Evolutionary conservation across 1,140 invertebrate species (phyloP), one percentile per base, ranked within the genome.

Genomic region (Scaptodrosophila lebanonensis): DNA sequence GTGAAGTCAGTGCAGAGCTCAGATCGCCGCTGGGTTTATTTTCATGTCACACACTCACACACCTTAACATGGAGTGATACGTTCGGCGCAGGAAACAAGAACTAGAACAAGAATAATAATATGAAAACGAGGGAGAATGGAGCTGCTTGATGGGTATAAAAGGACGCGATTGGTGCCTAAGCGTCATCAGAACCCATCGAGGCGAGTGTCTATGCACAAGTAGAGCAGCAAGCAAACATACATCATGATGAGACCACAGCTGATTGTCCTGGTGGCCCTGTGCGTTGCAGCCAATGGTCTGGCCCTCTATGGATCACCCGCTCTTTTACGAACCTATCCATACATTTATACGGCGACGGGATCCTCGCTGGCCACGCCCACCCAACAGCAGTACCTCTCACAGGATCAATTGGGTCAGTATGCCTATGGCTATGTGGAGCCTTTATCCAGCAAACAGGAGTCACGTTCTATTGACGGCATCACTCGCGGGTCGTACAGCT

Each of bases 361-460:
- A 8, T 64, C 70, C 0, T 62, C 77, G 0, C 27, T 85, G 20
- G 49, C 83, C 3, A 85, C 84, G 32, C 84, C 88, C 32, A 72
- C 72, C 1, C 72, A 85, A 38, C 67, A 66, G 35, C 90, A 91
- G 85, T 91, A 90, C 70, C 90, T 91, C 68, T 82, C 90, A 11
- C 91, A 93, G 73, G 92, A 93, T 82, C 88, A 86, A 20, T 71
- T 89, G 7, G 92, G 92, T 1, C 90, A 92, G 58, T 92, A 92
- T 82, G 88, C 88, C 20, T 93, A 92, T 62, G 92, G 91, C 1
- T 93, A 93, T 83, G 83, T 88, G 1, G 90, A 91, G 35, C 90
- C 89, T 0, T 87, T 89, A 48, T 92, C 91, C 29, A 87, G 91
- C 43, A 93, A 93, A 84, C 87, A 89, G 56, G 92, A 93, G 86